Conservation (phyloP, 2,113 vertebrate species). For the cat (Felis catus) region DNA sequence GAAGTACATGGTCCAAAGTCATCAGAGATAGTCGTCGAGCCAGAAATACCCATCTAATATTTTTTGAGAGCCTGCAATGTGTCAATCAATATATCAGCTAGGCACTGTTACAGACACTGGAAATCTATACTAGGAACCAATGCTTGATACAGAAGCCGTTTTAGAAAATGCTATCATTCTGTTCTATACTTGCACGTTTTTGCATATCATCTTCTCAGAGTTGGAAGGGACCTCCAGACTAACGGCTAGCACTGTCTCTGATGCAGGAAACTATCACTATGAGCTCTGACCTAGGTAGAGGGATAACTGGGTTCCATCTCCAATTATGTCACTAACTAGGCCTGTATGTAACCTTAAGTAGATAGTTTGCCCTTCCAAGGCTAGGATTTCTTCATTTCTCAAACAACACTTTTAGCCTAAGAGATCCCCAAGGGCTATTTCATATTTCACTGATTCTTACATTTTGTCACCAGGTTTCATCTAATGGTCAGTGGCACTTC, state of each 20-base stretch:
- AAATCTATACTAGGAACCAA: neutral
- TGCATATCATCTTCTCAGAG: neutral
- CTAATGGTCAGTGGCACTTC: neutral
- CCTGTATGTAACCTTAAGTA: conserved; percentile 20
- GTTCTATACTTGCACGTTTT: neutral
- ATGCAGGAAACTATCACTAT: neutral
- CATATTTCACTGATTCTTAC: neutral
- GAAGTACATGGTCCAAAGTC: neutral
- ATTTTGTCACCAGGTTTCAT: neutral
- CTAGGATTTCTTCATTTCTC: neutral
- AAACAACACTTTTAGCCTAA: neutral
- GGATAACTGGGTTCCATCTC: neutral
- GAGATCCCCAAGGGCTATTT: conserved; percentile 12
- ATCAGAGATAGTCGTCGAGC: neutral
- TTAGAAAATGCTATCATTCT: neutral
- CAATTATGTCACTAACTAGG: neutral
- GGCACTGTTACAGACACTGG: neutral
- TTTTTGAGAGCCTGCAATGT: neutral
- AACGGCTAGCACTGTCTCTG: neutral
- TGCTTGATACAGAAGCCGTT: neutral
- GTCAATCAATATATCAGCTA: neutral
- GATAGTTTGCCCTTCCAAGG: conserved; percentile 16
- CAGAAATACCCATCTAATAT: neutral
- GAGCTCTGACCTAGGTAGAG: neutral
- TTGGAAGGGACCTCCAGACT: neutral